Percentiles rank a stretch among this genome's conserved stretches.
Conservation (phyloP, 2,113 vertebrate species). For the Oreochromis tanganicae region DNA sequence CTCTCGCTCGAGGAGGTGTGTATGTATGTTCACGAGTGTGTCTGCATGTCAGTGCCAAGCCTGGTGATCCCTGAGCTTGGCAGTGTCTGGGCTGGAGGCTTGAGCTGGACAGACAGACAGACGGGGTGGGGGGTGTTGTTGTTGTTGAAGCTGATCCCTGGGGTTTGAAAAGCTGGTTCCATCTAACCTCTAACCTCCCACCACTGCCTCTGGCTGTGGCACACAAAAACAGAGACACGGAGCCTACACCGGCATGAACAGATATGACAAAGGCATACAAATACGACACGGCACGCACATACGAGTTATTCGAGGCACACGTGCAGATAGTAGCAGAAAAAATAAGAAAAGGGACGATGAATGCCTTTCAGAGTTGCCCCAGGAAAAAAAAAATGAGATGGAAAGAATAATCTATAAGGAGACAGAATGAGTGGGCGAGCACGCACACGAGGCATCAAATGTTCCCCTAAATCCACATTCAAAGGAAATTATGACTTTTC, state of each 20-base stretch:
- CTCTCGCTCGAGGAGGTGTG: not conserved
- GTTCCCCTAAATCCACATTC: not conserved
- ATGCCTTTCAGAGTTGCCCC: not conserved
- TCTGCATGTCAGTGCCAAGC: not conserved
- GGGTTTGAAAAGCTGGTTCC: constrained; percentile 5
- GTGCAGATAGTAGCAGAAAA: not conserved
- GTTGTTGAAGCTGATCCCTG: constrained; percentile 19
- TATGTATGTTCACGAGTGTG: not conserved
- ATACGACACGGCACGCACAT: not conserved
- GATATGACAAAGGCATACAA: not conserved
- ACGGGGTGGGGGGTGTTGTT: not conserved
- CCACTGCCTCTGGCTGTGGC: not conserved
- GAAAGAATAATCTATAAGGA: not conserved
- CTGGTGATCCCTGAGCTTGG: constrained; percentile 20
- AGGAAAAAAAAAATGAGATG: not conserved
- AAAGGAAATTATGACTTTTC: not conserved
- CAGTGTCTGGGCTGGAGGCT: not conserved
- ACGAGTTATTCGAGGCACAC: not conserved
- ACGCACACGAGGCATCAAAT: not conserved
- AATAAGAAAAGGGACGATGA: not conserved
- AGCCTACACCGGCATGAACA: not conserved
- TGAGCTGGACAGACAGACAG: not conserved
- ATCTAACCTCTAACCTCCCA: constrained; percentile 25
- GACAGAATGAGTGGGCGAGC: not conserved
- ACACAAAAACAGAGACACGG: not conserved